A percentile compares a stretch with the other conserved stretches of the same genome.
phyloP scores from a whole-genome alignment of 2,888 invertebrate species.

The Meiosimyza platycephala region DNA sequence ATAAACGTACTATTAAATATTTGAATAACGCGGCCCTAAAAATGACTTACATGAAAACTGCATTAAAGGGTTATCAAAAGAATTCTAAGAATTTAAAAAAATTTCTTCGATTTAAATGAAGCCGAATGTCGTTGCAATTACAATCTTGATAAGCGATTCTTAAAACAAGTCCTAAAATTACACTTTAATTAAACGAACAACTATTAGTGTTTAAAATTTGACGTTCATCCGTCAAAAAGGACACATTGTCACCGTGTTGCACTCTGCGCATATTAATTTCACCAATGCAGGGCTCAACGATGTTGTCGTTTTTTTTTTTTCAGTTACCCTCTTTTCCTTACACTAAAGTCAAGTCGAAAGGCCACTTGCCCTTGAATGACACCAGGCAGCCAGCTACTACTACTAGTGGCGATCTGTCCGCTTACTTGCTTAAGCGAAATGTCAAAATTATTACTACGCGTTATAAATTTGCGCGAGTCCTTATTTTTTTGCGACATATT shows the following conservation, averaged over 20 bases:
- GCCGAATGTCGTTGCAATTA: slow-evolving; percentile 23
- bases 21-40: not conserved
- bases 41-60: slow-evolving; percentile 23
- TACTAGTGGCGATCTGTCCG: not conserved
- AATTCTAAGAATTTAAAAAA: slow-evolving; percentile 18
- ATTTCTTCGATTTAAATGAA: slow-evolving; percentile 32
- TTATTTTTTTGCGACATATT: not conserved
- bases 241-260: slow-evolving; percentile 45
- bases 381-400: not conserved
- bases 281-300: not conserved
- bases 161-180: slow-evolving; percentile 58
- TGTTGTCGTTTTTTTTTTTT: not conserved
- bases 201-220: slow-evolving; percentile 58
- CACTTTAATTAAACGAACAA: slow-evolving; percentile 64
- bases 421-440: not conserved
- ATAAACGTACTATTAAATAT: not conserved
- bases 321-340: not conserved
- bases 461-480: not conserved
- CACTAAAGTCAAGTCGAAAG: not conserved
- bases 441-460: slow-evolving; percentile 16
- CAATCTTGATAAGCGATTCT: slow-evolving; percentile 47
- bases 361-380: not conserved
- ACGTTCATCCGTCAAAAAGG: slow-evolving; percentile 54
- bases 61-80: slow-evolving; percentile 28
- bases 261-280: slow-evolving; percentile 42